A percentile compares a stretch with the other conserved stretches of the same genome.
Conservation (phyloP, 2,113 vertebrate genomes). For the Zonotrichia leucophrys region DNA sequence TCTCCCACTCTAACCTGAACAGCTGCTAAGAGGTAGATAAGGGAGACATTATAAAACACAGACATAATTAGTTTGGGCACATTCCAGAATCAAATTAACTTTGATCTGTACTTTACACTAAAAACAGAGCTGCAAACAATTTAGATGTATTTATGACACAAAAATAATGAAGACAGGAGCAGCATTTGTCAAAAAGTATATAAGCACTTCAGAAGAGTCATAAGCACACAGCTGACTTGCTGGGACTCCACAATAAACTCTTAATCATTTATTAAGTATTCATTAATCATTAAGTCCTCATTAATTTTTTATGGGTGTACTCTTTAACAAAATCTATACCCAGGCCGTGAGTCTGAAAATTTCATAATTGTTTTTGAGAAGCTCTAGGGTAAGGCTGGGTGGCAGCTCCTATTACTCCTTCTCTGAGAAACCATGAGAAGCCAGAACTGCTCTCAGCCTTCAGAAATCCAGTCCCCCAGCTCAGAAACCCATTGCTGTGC, state of each 20-base stretch:
- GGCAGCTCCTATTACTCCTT: neutral
- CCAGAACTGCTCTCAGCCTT: neutral
- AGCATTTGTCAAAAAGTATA: neutral
- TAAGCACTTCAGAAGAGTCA: neutral
- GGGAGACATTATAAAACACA: neutral
- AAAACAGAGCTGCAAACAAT: neutral
- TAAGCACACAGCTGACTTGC: neutral
- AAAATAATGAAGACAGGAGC: neutral
- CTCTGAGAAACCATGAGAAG: neutral
- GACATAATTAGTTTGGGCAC: neutral
- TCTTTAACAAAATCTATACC: slow-evolving; percentile 29
- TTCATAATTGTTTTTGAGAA: slow-evolving; percentile 20
- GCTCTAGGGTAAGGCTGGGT: neutral
- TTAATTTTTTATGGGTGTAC: slow-evolving; percentile 15
- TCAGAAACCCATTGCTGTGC: neutral
- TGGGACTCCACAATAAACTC: slow-evolving; percentile 19
- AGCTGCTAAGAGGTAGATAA: neutral
- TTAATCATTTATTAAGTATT: slow-evolving; percentile 54
- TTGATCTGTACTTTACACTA: neutral
- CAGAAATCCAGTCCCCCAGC: neutral
- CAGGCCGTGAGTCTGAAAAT: slow-evolving; percentile 15
- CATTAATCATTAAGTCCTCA: slow-evolving; percentile 57
- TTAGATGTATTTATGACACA: neutral
- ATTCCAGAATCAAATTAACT: neutral
- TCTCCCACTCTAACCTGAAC: neutral